A percentile compares a stretch with the other conserved stretches of the same genome.
Conservation (phyloP, 1,140 invertebrate genomes). For the Brachionus sp. region DNA sequence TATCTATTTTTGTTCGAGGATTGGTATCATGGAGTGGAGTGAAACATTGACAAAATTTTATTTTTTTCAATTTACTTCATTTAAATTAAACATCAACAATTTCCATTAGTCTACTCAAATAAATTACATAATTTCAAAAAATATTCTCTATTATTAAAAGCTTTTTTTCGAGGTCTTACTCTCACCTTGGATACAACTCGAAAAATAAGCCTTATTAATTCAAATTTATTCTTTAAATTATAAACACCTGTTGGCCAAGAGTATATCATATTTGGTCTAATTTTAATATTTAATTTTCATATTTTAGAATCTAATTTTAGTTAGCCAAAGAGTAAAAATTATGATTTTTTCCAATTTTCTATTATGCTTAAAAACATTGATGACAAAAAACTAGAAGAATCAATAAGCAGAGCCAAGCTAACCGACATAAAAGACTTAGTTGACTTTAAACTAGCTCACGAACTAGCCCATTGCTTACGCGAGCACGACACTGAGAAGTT, state of each 20-base stretch:
- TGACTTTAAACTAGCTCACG: neutral
- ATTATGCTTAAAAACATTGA: neutral
- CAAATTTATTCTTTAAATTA: neutral
- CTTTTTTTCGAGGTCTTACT: neutral
- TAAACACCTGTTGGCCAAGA: too few relatives aligned
- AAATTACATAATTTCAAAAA: neutral
- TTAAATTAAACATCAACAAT: neutral
- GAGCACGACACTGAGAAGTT: slow-evolving; percentile 27
- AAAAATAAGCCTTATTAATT: neutral
- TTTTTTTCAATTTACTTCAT: neutral
- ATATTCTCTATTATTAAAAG: neutral
- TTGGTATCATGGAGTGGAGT: neutral
- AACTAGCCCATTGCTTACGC: slow-evolving; percentile 21
- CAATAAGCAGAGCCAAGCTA: neutral
- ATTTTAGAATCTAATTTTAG: neutral
- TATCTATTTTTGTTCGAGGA: neutral
- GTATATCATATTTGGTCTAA: too few relatives aligned
- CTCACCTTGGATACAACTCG: neutral
- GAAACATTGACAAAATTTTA: neutral
- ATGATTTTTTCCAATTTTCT: neutral
- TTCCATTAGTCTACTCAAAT: neutral
- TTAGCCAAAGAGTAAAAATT: neutral
- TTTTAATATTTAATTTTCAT: too few relatives aligned
- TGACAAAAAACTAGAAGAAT: neutral
- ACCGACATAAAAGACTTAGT: neutral